Evolutionary conservation across 2,797 vertebrate genomes (phyloP).

Genomic region (Aselliscus stoliczkanus): DNA sequence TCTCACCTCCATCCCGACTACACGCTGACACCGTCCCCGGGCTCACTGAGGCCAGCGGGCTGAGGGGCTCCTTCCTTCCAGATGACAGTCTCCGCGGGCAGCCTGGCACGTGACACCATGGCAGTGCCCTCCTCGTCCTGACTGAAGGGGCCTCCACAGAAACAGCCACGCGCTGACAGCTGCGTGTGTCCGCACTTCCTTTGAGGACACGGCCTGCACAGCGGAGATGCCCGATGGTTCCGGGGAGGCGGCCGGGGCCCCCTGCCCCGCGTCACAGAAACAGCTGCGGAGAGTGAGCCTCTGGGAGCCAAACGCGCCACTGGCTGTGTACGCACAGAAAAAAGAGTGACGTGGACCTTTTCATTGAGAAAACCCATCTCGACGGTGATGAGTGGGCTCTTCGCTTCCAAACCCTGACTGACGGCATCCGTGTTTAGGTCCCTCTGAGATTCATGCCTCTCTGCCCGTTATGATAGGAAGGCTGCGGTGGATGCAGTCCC

Average conservation of each 20-base stretch:
- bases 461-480: background rate
- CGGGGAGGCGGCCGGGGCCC: no score
- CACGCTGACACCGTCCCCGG: no score
- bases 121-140: rapidly evolving
- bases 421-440: rapidly evolving
- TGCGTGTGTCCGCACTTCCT: rapidly evolving
- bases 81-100: rapidly evolving
- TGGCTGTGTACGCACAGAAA: no score
- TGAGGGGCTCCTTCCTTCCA: no score
- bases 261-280: rapidly evolving
- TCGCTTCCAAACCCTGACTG: background rate
- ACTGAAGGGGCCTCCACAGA: rapidly evolving
- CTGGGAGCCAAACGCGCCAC: rapidly evolving
- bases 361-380: background rate
- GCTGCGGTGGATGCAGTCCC: background rate
- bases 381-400: background rate
- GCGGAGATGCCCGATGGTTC: rapidly evolving
- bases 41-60: no score
- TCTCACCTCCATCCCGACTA: no score
- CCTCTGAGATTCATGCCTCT: background rate
- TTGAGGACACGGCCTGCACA: background rate
- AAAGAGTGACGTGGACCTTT: background rate
- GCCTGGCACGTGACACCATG: rapidly evolving
- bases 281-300: no score
- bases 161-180: rapidly evolving